These are phyloP conservation scores for Threskiornis aethiopicus DNA, from an alignment of 2,797 vertebrate genomes.

Conservation along the genomic window DNA sequence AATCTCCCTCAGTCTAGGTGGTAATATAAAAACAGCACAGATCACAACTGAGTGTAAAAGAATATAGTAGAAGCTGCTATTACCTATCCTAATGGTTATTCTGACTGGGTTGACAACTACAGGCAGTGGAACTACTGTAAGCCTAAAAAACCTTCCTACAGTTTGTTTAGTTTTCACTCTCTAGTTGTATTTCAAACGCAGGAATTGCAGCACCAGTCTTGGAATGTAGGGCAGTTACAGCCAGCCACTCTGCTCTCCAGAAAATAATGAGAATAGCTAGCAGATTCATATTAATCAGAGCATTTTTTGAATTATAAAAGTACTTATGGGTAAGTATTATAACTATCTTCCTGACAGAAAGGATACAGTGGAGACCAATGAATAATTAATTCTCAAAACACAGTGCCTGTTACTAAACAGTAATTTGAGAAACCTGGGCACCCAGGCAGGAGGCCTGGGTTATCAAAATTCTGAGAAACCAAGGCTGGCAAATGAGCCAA, in stretches of 20 bases:
- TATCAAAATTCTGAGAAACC: background rate
- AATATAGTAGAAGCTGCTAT: background rate
- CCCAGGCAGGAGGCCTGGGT: background rate
- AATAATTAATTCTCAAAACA: background rate
- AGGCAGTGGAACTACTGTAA: background rate
- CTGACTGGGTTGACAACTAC: background rate
- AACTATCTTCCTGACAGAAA: background rate
- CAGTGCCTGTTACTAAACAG: background rate
- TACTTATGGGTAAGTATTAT: background rate
- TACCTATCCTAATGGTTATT: background rate
- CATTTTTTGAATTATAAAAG: background rate
- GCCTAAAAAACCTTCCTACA: background rate
- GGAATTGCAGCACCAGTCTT: background rate
- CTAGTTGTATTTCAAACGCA: background rate
- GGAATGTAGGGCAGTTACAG: background rate
- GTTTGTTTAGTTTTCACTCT: background rate
- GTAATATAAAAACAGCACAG: background rate
- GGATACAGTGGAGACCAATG: background rate
- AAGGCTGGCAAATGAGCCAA: background rate
- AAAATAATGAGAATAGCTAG: background rate
- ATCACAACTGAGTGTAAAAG: background rate
- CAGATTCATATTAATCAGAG: rapidly evolving
- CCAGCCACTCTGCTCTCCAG: background rate
- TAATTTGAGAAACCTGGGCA: background rate
- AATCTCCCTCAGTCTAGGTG: background rate